phyloP scores from a whole-genome alignment of 2,888 invertebrate genomes.

The Orchesellides sinensis region DNA sequence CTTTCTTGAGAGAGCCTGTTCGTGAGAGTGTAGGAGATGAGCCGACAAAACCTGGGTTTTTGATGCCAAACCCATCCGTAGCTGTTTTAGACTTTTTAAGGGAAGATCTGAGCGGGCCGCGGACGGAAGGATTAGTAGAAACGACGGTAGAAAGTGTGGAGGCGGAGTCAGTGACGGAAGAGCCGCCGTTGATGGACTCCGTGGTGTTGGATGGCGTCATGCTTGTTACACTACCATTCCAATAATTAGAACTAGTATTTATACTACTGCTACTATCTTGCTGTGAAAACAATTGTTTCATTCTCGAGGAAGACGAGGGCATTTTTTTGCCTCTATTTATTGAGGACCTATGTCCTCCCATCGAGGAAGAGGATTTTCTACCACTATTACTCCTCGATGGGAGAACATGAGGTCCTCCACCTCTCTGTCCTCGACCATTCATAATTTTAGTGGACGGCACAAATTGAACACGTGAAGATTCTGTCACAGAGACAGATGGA shows the following conservation, averaged over 20 bases:
- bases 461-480: constrained; percentile 83
- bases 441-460: constrained; percentile 70
- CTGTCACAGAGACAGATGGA: constrained; percentile 86
- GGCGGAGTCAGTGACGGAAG: constrained; percentile 70
- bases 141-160: constrained; percentile 73
- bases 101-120: constrained; percentile 87
- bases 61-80: constrained; percentile 85
- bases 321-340: constrained; percentile 50
- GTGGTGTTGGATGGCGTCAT: constrained; percentile 64
- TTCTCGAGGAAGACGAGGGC: constrained; percentile 62
- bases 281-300: constrained; percentile 57
- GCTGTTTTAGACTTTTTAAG: constrained; percentile 87
- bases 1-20: constrained; percentile 93
- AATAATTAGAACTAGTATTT: constrained; percentile 68
- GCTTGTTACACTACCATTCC: constrained; percentile 73
- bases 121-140: constrained; percentile 73
- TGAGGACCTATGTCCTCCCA: constrained; percentile 58
- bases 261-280: constrained; percentile 61
- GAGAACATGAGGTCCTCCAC: constrained; percentile 12
- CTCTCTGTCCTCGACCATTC: constrained; percentile 57
- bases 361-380: constrained; percentile 37
- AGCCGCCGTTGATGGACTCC: constrained; percentile 66
- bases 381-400: constrained; percentile 38
- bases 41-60: constrained; percentile 90
- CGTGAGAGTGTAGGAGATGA: constrained; percentile 89